Percentiles rank a stretch among this genome's conserved stretches.
Conservation (phyloP, 2,113 vertebrate genomes). For the Atrichornis clamosus region DNA sequence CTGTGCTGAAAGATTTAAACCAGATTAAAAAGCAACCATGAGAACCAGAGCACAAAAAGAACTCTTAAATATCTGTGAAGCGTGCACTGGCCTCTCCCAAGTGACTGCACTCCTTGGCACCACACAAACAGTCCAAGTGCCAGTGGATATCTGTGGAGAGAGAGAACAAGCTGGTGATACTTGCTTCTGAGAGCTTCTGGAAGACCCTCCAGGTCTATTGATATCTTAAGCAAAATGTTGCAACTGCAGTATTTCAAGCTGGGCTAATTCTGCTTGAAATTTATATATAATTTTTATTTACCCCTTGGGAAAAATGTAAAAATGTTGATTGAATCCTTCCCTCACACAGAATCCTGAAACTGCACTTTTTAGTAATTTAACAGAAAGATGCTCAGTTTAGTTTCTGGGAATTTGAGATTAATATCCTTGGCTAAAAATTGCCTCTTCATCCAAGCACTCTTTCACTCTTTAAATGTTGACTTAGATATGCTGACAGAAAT, state of each 20-base stretch:
- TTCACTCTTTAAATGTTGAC: background rate
- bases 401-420: background rate
- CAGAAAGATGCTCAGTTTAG: background rate
- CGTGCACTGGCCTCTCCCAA: background rate
- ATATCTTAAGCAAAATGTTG: background rate
- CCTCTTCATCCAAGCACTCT: background rate
- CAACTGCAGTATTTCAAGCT: background rate
- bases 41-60: background rate
- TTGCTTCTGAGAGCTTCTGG: background rate
- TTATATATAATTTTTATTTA: background rate
- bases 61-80: background rate
- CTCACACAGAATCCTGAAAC: background rate
- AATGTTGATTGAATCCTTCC: background rate
- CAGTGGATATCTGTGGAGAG: background rate
- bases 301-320: background rate
- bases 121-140: rapidly evolving
- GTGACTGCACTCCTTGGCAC: background rate
- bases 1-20: background rate
- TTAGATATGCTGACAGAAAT: background rate
- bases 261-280: background rate
- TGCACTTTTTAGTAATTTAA: background rate
- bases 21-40: background rate
- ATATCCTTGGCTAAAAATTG: background rate
- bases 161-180: background rate
- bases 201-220: background rate